Evolutionary conservation across 37 sponge, comb jelly and placozoan genomes (phyloP).

Genomic region (Oopsacas minuta): DNA sequence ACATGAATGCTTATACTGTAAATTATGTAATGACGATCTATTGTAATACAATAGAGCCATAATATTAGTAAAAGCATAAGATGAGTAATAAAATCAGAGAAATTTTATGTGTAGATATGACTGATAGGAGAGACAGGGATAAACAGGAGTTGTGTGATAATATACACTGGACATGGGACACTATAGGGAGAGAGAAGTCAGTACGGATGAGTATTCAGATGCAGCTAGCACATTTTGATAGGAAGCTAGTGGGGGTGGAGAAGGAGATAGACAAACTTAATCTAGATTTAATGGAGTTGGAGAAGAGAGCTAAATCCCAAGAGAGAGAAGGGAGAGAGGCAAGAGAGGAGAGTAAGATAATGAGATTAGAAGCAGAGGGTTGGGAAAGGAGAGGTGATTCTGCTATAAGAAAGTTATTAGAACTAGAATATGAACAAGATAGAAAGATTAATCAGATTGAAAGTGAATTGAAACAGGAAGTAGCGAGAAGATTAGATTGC

Average conservation of each 20-base stretch:
- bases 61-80: no score
- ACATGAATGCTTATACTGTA: no score
- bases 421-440: not conserved
- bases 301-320: not conserved
- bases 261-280: not conserved
- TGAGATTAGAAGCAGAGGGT: not conserved
- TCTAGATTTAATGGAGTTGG: not conserved
- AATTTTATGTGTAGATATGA: no score
- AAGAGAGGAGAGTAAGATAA: not conserved
- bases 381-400: not conserved
- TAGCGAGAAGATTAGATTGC: not conserved
- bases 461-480: not conserved
- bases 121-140: no score
- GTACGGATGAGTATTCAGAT: not conserved
- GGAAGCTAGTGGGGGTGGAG: not conserved
- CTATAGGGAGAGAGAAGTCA: not conserved
- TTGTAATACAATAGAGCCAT: no score
- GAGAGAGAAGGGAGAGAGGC: not conserved
- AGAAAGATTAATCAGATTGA: not conserved
- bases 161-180: not conserved
- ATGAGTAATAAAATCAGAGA: no score
- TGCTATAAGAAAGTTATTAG: not conserved
- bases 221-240: not conserved
- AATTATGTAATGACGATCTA: no score
- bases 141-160: not conserved